phyloP scores from a whole-genome alignment of 2,797 vertebrate genomes.

The Pantherophis alleghaniensis region DNA sequence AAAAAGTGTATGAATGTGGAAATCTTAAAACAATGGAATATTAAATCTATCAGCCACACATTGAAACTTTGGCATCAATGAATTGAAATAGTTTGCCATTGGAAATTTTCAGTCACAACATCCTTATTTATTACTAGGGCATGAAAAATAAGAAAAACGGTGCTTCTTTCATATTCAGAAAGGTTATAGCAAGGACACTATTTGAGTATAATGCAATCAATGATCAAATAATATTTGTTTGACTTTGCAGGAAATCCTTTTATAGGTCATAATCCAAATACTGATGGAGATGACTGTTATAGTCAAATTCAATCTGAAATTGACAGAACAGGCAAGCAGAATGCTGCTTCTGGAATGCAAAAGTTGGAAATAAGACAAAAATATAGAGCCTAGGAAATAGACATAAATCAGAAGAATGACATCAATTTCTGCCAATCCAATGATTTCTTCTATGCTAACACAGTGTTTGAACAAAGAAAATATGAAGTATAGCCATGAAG shows the following conservation, averaged over 20 bases:
- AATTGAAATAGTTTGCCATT: background rate
- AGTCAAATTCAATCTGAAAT: background rate
- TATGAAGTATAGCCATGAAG: background rate
- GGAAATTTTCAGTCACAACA: background rate
- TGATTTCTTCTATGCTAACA: background rate
- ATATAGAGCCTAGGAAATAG: background rate
- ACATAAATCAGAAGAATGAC: background rate
- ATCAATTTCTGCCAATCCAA: background rate
- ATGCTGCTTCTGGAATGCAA: background rate
- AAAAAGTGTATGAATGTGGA: background rate
- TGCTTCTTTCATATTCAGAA: background rate
- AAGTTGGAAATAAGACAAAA: background rate
- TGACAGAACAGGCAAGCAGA: background rate
- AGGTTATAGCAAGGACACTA: background rate
- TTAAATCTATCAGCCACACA: background rate
- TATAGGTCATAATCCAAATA: background rate
- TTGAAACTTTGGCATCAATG: background rate
- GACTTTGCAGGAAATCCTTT: background rate
- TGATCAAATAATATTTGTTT: background rate
- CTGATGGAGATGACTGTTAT: background rate
- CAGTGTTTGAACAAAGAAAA: background rate
- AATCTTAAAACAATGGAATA: background rate
- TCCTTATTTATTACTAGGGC: background rate
- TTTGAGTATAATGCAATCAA: background rate
- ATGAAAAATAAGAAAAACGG: background rate